Evolutionary conservation across 2,888 invertebrate genomes (phyloP).

Genomic region (Nomada hirtipes): DNA sequence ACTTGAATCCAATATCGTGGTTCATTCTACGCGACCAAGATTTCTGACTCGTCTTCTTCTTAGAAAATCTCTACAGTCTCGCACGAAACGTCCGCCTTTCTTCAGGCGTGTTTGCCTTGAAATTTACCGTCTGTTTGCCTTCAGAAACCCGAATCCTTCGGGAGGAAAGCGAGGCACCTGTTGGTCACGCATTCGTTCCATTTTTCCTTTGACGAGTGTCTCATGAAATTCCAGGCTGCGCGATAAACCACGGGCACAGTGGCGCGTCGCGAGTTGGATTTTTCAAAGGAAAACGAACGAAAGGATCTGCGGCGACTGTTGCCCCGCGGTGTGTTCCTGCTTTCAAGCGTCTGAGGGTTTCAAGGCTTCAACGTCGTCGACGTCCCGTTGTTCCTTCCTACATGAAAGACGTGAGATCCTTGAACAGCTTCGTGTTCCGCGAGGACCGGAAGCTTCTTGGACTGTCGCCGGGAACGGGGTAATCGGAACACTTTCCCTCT

Average conservation of each 20-base stretch:
- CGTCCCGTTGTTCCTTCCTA: not conserved
- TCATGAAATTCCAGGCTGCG: not conserved
- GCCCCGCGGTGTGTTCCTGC: not conserved
- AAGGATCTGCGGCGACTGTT: not conserved
- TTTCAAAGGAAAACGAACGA: not conserved
- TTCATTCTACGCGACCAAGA: not conserved
- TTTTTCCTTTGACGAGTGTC: not conserved
- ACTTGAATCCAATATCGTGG: not conserved
- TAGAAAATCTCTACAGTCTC: not conserved
- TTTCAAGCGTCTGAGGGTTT: not conserved
- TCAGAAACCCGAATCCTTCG: conserved; percentile 2
- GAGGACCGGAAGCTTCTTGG: conserved; percentile 17
- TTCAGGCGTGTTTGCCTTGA: conserved; percentile 25
- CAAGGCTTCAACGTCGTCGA: not conserved
- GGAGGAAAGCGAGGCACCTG: conserved; percentile 12
- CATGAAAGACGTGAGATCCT: conserved; percentile 13
- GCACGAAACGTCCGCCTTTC: conserved; percentile 17
- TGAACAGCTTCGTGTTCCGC: not conserved
- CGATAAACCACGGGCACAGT: too few species aligned
- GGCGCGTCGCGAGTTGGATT: not conserved
- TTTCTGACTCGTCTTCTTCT: not conserved
- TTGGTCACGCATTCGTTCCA: not conserved
- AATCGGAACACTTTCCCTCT: conserved; percentile 30
- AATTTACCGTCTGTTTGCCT: conserved; percentile 34
- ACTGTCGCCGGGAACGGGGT: conserved; percentile 15